A percentile compares a stretch with the other conserved stretches of the same genome.
Evolutionary conservation across 2,797 vertebrate genomes (phyloP).

Genomic region (Bryconaethiops microstoma): DNA sequence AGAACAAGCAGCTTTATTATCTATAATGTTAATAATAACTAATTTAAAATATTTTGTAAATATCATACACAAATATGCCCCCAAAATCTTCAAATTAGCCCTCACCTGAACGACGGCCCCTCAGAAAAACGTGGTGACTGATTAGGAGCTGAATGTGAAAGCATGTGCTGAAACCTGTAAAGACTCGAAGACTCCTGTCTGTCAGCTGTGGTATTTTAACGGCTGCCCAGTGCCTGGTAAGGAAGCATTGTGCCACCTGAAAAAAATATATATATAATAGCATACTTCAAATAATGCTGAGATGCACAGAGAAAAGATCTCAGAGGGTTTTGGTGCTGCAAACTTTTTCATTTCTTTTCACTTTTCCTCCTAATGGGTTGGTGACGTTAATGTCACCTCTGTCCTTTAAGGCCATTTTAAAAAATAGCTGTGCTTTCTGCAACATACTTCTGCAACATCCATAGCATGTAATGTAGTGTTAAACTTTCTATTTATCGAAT

Average conservation of each 20-base stretch:
- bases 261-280: neutral
- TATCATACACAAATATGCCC: too few relatives aligned
- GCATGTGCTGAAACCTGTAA: neutral
- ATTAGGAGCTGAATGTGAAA: constrained; percentile 7
- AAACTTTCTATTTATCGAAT: too few relatives aligned
- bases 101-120: too few relatives aligned
- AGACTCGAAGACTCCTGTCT: neutral
- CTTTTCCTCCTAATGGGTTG: neutral
- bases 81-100: too few relatives aligned
- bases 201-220: constrained; percentile 33
- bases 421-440: neutral
- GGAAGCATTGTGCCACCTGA: neutral
- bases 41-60: too few relatives aligned
- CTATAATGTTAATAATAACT: too few relatives aligned
- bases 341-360: neutral
- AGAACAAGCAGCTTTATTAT: too few relatives aligned
- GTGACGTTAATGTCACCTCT: neutral
- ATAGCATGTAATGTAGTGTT: too few relatives aligned
- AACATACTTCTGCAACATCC: neutral
- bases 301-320: neutral
- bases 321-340: neutral
- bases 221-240: constrained; percentile 6
- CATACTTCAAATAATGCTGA: neutral
- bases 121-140: too few relatives aligned
- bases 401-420: neutral